A percentile compares a stretch with the other conserved stretches of the same genome.
These are phyloP conservation scores for Tyto alba DNA, from an alignment of 2,113 vertebrate species.

Conservation along the genomic window DNA sequence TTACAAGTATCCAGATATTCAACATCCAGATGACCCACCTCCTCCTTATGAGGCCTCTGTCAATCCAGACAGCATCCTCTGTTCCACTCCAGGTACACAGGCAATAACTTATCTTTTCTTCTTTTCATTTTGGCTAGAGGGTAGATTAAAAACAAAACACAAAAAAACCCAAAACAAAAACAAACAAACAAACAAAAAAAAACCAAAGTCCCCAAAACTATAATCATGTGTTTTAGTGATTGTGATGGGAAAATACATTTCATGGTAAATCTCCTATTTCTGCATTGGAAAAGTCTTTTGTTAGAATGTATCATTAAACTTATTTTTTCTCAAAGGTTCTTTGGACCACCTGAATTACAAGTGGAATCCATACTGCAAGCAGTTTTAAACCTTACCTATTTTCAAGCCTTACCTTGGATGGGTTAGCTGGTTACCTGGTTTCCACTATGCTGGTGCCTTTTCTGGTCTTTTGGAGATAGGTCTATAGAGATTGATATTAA, in stretches of 20 bases:
- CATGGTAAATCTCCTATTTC: background rate
- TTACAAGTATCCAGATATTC: constrained; percentile 95
- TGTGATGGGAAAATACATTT: background rate
- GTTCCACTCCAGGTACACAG: constrained; percentile 82
- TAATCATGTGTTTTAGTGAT: background rate
- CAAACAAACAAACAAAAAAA: too few species aligned
- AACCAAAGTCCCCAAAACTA: too few species aligned
- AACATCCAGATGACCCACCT: constrained; percentile 93
- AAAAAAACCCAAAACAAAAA: too few species aligned
- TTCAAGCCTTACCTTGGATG: background rate
- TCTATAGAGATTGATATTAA: background rate
- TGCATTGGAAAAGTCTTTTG: background rate
- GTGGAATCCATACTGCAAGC: background rate
- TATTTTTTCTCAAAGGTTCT: background rate
- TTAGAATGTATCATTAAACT: background rate
- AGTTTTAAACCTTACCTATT: background rate
- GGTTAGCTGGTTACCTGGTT: background rate
- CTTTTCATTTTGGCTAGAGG: background rate
- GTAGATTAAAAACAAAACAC: too few species aligned
- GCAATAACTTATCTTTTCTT: background rate
- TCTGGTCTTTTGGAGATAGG: background rate
- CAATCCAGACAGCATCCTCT: constrained; percentile 87
- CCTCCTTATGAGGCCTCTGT: constrained; percentile 96
- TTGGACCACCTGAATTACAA: background rate
- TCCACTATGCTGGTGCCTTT: background rate